Evolutionary conservation across 1,140 invertebrate species (phyloP), one percentile per base, ranked within the genome.

Genomic region (Araneus ventricosus): DNA sequence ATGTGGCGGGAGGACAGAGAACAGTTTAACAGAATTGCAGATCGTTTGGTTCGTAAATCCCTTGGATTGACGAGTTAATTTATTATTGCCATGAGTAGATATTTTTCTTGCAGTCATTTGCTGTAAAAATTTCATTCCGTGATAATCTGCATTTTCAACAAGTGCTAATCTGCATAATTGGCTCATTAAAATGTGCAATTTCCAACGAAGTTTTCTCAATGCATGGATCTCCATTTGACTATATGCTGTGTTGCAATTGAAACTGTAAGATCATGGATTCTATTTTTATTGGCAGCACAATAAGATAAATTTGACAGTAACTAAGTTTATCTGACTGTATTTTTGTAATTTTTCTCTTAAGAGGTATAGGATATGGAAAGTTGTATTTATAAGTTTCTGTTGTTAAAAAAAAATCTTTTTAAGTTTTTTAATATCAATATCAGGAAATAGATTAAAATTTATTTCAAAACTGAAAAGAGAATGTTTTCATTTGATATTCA

Each of bases 1-100:
- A 99, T 99, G 98, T 99, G 99, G 99, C 96, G 99, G 92, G 99
- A 99, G 95, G 97, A 99, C 95, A 96, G 99, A 57, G 96, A 97
- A 34, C 97, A 99, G 95, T 99, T 99, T 95, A 98, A 99, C 94
- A 97, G 96, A 95, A 99, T 99, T 94, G 99, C 99, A 20, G 97
- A 98, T 95, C 97, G 97, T 95, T 96, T 99, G 93, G 99, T 99
- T 37, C 96, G 98, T 93, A 98, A 99, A 96, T 99, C 99, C 6
- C 96, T 99, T 27, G 97, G 97, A 61, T 96, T 98, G 2, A 99
- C 98, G 7, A 99, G 98, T 95, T 99, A 88, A 85, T 39, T 70
- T 61, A 20, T 24, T 52, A 27, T 17, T 84, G 8, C 7, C 57
- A 34, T 80, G 37, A 5, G 34, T 37, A 30, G 34, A 41, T 30